A percentile compares a stretch with the other conserved stretches of the same genome.
Conservation (phyloP, 2,113 vertebrate genomes). For the Rallus limicola region DNA sequence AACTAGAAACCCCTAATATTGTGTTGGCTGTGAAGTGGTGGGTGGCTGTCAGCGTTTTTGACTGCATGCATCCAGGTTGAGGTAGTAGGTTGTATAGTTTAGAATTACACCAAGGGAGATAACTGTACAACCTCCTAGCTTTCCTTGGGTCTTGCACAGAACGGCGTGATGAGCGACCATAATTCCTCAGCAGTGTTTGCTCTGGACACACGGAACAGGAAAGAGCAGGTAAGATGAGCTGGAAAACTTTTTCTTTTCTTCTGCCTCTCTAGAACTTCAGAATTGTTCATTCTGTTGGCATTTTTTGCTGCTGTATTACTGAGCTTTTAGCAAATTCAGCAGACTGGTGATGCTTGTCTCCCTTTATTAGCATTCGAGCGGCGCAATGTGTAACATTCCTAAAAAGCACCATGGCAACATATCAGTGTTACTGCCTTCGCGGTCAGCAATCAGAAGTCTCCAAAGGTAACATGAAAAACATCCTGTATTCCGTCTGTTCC, state of each 20-base stretch:
- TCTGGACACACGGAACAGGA: slow-evolving; percentile 46
- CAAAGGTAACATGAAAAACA: slow-evolving; percentile 25
- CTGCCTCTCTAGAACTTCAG: not conserved
- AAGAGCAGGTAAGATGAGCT: slow-evolving; percentile 76
- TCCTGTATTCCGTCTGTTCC: not conserved
- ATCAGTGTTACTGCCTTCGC: not conserved
- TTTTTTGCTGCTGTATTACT: not conserved
- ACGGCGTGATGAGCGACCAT: slow-evolving; percentile 61
- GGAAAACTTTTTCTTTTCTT: not conserved
- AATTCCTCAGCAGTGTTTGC: slow-evolving; percentile 61
- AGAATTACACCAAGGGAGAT: slow-evolving; percentile 98
- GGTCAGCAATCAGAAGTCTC: slow-evolving; percentile 24
- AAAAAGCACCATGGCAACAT: slow-evolving; percentile 44
- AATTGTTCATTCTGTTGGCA: not conserved
- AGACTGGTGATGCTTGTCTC: slow-evolving; percentile 1
- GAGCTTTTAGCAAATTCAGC: not conserved
- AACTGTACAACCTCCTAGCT: slow-evolving; percentile 99
- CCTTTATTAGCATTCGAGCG: not conserved
- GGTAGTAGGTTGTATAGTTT: slow-evolving; percentile 99
- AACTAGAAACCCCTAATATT: slow-evolving; percentile 27
- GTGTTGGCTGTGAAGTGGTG: slow-evolving; percentile 39
- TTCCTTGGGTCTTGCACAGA: slow-evolving; percentile 90
- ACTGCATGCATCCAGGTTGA: slow-evolving; percentile 92
- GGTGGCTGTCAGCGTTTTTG: slow-evolving; percentile 67
- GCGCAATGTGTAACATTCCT: not conserved